Percentiles rank a stretch among this genome's conserved stretches.
These are phyloP conservation scores for Dicyrtoma fusca DNA, from an alignment of 2,888 invertebrate genomes.

Conservation along the genomic window DNA sequence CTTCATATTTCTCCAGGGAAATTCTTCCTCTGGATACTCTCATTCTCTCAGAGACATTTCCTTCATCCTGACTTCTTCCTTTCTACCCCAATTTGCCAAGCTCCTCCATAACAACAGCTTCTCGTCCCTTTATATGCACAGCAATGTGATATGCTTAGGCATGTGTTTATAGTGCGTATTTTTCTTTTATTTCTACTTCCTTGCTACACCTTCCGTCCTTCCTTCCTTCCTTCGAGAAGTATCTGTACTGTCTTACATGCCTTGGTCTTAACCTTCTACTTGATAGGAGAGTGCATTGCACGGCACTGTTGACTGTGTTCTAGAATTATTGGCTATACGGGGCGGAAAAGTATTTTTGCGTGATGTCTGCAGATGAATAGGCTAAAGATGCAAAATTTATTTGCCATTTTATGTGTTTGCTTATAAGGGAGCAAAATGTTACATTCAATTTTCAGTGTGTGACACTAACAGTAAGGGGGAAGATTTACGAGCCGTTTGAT, in stretches of 20 bases:
- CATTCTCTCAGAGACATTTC: conserved; percentile 36
- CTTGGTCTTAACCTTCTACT: no score
- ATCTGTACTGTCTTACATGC: neutral
- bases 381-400: conserved; percentile 22
- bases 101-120: conserved; percentile 13
- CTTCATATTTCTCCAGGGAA: conserved; percentile 53
- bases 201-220: neutral
- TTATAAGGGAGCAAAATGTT: conserved; percentile 16
- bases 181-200: neutral
- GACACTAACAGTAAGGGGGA: conserved; percentile 8
- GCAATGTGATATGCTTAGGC: no score
- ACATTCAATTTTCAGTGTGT: conserved; percentile 12
- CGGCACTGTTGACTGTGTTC: no score
- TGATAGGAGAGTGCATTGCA: no score
- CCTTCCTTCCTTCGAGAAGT: neutral
- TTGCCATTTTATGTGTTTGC: conserved; percentile 18
- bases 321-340: no score
- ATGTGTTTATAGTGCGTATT: no score
- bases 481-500: conserved; percentile 18
- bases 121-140: no score
- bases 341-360: no score
- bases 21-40: conserved; percentile 43
- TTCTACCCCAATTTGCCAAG: conserved; percentile 33
- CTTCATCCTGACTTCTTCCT: conserved; percentile 24
- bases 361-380: neutral